Conservation (phyloP, 2,113 vertebrate species). For the Asarcornis scutulata region DNA sequence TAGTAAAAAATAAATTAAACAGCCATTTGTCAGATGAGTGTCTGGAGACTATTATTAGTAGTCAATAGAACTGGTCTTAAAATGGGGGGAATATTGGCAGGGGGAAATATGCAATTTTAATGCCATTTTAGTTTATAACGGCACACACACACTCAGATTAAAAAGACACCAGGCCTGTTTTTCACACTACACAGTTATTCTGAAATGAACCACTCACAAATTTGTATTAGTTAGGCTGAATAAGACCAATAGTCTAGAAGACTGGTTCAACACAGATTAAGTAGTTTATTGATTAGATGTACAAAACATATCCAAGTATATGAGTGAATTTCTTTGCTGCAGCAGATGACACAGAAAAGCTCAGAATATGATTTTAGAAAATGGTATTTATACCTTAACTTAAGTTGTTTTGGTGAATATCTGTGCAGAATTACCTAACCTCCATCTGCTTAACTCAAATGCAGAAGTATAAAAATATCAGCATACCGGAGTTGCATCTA, state of each 20-base stretch:
- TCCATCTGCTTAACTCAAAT: neutral
- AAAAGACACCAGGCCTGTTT: neutral
- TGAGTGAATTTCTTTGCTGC: neutral
- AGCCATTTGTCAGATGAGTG: neutral
- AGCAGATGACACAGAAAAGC: neutral
- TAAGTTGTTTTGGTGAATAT: neutral
- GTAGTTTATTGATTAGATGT: neutral
- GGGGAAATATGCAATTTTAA: neutral
- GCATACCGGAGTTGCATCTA: neutral
- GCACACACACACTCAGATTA: neutral
- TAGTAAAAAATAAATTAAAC: neutral
- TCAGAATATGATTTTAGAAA: neutral
- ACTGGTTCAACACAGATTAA: neutral
- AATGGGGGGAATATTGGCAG: neutral
- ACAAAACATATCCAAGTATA: neutral
- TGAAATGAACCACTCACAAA: neutral
- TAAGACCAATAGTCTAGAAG: neutral
- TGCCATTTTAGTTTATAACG: neutral
- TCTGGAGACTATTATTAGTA: neutral
- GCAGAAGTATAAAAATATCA: constrained; percentile 1
- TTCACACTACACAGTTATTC: neutral
- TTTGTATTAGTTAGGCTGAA: neutral
- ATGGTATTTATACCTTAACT: neutral
- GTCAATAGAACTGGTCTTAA: neutral
- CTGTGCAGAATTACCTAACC: neutral